These are phyloP conservation scores for Anomalospiza imberbis DNA, from an alignment of 2,797 vertebrate species.

Conservation along the genomic window DNA sequence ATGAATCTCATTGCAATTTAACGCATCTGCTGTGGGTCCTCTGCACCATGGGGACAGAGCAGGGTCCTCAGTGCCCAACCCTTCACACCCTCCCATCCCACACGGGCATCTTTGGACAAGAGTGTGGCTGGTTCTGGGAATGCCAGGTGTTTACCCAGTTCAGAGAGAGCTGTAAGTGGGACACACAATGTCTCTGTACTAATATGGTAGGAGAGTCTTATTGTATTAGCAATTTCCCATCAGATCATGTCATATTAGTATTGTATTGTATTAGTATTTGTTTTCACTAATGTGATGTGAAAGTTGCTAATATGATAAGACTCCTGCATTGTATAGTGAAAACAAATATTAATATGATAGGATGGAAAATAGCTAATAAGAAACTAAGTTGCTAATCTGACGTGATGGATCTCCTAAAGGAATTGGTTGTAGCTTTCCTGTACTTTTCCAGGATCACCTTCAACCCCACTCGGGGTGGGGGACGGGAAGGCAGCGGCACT, in stretches of 20 bases:
- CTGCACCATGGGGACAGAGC: accelerated
- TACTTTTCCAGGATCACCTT: slow-evolving; percentile 67
- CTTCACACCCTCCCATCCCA: background rate
- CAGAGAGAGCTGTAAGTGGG: slow-evolving; percentile 18
- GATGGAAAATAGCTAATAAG: slow-evolving; percentile 74
- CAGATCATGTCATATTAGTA: slow-evolving; percentile 67
- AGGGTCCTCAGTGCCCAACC: accelerated
- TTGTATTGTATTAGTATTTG: slow-evolving; percentile 64
- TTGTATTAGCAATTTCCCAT: slow-evolving; percentile 69
- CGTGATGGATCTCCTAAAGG: slow-evolving; percentile 65
- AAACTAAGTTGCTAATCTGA: slow-evolving; percentile 69
- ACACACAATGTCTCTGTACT: background rate
- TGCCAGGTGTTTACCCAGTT: background rate
- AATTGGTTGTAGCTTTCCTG: slow-evolving; percentile 31
- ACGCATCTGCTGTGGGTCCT: background rate
- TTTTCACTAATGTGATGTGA: slow-evolving; percentile 78
- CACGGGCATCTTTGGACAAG: accelerated
- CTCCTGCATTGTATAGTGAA: slow-evolving; percentile 73
- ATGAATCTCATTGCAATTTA: background rate
- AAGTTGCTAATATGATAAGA: slow-evolving; percentile 77
- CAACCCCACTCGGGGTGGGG: background rate
- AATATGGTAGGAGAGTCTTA: slow-evolving; percentile 40
- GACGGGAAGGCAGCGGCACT: background rate
- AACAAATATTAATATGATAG: slow-evolving; percentile 77
- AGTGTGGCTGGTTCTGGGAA: background rate